Conservation (phyloP, 2,113 vertebrate species). For the Nannobrachium achirus region DNA sequence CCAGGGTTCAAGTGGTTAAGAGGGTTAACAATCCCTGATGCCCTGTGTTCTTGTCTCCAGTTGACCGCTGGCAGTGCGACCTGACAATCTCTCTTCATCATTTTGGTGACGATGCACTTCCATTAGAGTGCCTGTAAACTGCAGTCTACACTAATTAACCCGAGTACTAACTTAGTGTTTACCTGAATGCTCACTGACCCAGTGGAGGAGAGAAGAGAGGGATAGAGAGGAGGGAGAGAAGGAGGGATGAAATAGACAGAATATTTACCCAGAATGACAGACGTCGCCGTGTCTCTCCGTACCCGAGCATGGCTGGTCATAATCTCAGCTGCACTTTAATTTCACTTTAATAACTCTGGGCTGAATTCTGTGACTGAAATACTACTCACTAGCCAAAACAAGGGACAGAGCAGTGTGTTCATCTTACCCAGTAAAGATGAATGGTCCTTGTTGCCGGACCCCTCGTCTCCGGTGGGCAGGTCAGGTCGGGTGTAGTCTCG, state of each 20-base stretch:
- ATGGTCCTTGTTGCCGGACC: conserved; percentile 92
- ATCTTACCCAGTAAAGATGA: conserved; percentile 90
- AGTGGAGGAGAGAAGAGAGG: neutral
- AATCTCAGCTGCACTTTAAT: no score
- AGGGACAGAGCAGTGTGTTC: neutral
- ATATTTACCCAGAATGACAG: neutral
- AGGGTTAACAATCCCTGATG: neutral
- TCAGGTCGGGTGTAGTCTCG: conserved; percentile 97
- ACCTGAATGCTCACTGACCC: neutral
- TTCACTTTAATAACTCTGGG: no score
- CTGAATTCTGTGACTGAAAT: no score
- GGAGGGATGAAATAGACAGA: neutral
- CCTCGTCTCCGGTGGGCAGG: conserved; percentile 94
- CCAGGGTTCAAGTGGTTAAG: neutral
- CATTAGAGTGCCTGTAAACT: neutral
- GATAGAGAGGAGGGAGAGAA: neutral
- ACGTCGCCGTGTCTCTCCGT: no score
- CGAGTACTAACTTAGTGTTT: neutral
- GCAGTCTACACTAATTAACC: neutral
- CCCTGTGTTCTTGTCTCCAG: neutral
- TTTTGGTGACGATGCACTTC: neutral
- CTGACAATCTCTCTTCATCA: no score
- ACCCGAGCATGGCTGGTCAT: no score
- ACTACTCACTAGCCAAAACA: no score
- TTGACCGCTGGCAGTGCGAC: no score